A percentile compares a stretch with the other conserved stretches of the same genome.
phyloP scores from a whole-genome alignment of 2,888 invertebrate genomes.

The Melinaea menophilus region DNA sequence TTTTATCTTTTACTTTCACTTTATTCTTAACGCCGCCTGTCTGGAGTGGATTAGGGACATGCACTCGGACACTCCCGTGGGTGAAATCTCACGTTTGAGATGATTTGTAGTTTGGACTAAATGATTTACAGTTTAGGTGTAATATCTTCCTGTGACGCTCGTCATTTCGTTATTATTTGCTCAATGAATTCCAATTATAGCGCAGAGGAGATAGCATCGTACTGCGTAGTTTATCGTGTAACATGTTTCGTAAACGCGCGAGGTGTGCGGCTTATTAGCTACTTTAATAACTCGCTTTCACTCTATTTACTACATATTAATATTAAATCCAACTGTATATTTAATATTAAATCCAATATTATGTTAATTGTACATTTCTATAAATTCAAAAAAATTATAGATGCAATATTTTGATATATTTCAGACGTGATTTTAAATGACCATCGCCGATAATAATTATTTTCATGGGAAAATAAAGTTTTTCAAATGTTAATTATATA shows the following conservation, averaged over 20 bases:
- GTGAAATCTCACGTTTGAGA: constrained; percentile 38
- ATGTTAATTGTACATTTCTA: too few relatives aligned
- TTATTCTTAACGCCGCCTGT: constrained; percentile 70
- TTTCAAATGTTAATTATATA: too few relatives aligned
- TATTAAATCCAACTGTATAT: too few relatives aligned
- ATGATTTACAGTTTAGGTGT: constrained; percentile 46
- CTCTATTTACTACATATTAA: too few relatives aligned
- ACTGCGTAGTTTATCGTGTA: constrained; percentile 27
- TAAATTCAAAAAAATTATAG: too few relatives aligned
- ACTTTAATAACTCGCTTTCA: constrained; percentile 15
- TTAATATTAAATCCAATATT: too few relatives aligned
- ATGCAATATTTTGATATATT: too few relatives aligned
- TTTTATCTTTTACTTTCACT: constrained; percentile 65
- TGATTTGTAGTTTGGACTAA: constrained; percentile 45
- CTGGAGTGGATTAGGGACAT: constrained; percentile 49
- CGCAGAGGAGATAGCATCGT: constrained; percentile 25
- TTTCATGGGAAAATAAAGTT: too few relatives aligned
- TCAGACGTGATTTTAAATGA: too few relatives aligned
- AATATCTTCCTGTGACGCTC: constrained; percentile 29
- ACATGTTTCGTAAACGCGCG: constrained; percentile 24
- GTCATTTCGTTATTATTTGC: constrained; percentile 34
- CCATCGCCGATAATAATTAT: too few relatives aligned
- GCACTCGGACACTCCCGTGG: constrained; percentile 26
- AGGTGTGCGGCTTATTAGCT: constrained; percentile 29
- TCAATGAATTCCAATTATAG: constrained; percentile 29